Percentiles rank a stretch among this genome's conserved stretches.
Conservation (phyloP, 2,797 vertebrate genomes). For the Dipus sagitta region DNA sequence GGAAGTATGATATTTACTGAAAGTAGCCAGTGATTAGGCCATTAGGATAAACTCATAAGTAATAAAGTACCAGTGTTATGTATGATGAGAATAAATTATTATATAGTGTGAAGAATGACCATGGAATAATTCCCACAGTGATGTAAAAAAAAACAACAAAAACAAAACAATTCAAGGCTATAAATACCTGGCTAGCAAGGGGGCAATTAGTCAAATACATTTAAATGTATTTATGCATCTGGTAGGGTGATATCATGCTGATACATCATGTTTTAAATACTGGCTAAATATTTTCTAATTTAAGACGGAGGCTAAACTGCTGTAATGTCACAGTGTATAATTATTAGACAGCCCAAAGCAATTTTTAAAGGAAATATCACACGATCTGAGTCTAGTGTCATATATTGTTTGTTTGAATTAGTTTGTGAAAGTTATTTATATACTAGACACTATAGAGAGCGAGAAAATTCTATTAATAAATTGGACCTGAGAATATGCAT, state of each 20-base stretch:
- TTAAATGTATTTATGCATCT: slow-evolving; percentile 81
- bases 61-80: slow-evolving; percentile 39
- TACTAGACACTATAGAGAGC: slow-evolving; percentile 85
- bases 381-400: slow-evolving; percentile 87
- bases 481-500: slow-evolving; percentile 84
- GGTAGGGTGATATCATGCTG: slow-evolving; percentile 77
- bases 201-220: slow-evolving; percentile 77
- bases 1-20: neutral
- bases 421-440: slow-evolving; percentile 89
- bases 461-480: slow-evolving; percentile 87
- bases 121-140: slow-evolving; percentile 8
- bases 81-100: slow-evolving; percentile 67
- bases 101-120: slow-evolving; percentile 39
- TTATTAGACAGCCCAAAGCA: slow-evolving; percentile 86
- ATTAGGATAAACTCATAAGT: slow-evolving; percentile 34
- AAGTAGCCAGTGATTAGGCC: slow-evolving; percentile 29
- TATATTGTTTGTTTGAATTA: slow-evolving; percentile 86
- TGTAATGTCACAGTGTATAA: slow-evolving; percentile 87
- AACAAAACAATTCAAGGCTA: slow-evolving; percentile 45
- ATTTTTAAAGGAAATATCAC: slow-evolving; percentile 88
- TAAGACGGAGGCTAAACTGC: slow-evolving; percentile 82
- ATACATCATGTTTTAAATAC: slow-evolving; percentile 74
- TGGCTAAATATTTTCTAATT: slow-evolving; percentile 86
- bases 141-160: neutral
- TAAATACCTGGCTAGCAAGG: slow-evolving; percentile 74